These are phyloP conservation scores for Lytechinus variegatus DNA, from an alignment of 35 echinoderm and acorn worm genomes.

Conservation along the genomic window DNA sequence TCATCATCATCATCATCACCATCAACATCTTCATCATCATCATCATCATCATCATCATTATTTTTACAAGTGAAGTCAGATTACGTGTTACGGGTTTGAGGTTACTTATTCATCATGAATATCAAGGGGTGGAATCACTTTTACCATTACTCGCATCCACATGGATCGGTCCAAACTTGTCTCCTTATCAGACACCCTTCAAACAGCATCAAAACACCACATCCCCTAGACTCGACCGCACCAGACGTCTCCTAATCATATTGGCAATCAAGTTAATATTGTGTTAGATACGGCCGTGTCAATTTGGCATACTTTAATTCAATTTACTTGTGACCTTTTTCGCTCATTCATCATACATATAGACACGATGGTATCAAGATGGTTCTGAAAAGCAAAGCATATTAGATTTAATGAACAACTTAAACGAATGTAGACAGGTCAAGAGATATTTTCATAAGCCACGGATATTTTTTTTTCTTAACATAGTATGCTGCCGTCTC, in stretches of 20 bases:
- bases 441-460: not conserved
- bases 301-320: not conserved
- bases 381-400: not conserved
- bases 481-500: not conserved
- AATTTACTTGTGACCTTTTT: slow-evolving; percentile 8
- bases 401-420: not conserved
- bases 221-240: not conserved
- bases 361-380: not conserved
- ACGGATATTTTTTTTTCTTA: not conserved
- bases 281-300: not conserved
- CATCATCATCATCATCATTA: not conserved
- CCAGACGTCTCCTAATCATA: not conserved
- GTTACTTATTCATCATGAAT: no score
- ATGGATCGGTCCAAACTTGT: no score
- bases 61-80: not conserved
- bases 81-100: not conserved
- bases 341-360: not conserved
- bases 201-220: not conserved
- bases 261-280: not conserved
- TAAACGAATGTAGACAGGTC: not conserved
- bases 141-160: no score
- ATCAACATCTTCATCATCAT: not conserved
- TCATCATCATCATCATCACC: not conserved
- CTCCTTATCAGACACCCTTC: not conserved
- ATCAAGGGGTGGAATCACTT: no score